A percentile compares a stretch with the other conserved stretches of the same genome.
phyloP scores from a whole-genome alignment of 2,113 vertebrate genomes.

The Ceyx cyanopectus region DNA sequence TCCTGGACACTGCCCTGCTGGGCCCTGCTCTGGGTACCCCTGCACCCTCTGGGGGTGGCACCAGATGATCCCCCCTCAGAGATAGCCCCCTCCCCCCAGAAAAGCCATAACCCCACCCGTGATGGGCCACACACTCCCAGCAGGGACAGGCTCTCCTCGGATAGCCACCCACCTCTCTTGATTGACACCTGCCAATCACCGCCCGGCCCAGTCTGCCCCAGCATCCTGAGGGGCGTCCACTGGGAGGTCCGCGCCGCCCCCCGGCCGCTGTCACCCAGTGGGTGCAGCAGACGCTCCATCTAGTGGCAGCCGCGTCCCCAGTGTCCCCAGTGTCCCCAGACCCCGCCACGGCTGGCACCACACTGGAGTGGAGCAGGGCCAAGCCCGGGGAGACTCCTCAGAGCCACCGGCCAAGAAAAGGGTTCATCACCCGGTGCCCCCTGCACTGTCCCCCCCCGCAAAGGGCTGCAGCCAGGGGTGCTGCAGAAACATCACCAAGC shows the following conservation, averaged over 20 bases:
- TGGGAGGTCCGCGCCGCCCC: not conserved
- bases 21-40: no score
- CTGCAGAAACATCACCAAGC: accelerated
- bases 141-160: not conserved
- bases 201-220: not conserved
- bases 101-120: accelerated
- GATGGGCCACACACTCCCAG: not conserved
- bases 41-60: no score
- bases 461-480: not conserved
- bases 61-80: no score
- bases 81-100: no score
- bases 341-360: not conserved
- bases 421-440: not conserved
- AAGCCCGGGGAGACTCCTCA: accelerated
- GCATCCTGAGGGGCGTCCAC: not conserved
- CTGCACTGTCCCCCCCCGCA: not conserved
- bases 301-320: not conserved
- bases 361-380: accelerated
- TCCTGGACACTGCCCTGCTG: no score
- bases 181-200: not conserved
- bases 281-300: not conserved
- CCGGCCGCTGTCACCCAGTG: accelerated
- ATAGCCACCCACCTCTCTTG: not conserved
- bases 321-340: not conserved
- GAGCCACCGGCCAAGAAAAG: not conserved